Evolutionary conservation across 2,113 vertebrate genomes (phyloP).

Genomic region (Carollia perspicillata): DNA sequence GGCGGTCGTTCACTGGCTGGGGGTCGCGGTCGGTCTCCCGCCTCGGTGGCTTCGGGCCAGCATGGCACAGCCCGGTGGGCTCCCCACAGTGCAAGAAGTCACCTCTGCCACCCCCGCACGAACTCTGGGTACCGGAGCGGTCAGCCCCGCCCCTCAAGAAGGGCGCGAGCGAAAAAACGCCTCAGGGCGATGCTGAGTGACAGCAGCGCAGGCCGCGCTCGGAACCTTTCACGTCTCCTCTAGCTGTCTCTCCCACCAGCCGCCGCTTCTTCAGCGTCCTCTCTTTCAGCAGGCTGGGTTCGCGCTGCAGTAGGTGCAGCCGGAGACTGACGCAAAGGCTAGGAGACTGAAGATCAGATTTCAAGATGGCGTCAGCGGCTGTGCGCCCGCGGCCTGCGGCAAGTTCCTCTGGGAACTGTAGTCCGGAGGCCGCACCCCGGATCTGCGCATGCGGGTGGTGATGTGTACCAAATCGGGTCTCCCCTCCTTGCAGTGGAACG

Average conservation of each 20-base stretch:
- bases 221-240: background rate
- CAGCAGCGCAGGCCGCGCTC: background rate
- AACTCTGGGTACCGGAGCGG: conserved; percentile 45
- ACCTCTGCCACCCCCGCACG: background rate
- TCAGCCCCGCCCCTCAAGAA: conserved; percentile 51
- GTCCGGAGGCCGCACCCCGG: background rate
- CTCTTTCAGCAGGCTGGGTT: background rate
- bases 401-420: conserved; percentile 58
- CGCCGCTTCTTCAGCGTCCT: conserved; percentile 36
- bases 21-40: background rate
- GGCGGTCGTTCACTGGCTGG: background rate
- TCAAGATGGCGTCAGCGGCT: conserved; percentile 79
- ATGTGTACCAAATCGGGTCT: accelerated
- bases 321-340: conserved; percentile 47
- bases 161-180: background rate
- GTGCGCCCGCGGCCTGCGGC: accelerated
- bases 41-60: background rate
- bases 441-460: conserved; percentile 47
- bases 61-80: background rate
- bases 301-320: background rate
- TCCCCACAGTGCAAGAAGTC: background rate
- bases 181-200: conserved; percentile 50
- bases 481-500: accelerated
- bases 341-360: conserved; percentile 71
- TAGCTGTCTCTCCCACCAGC: background rate